Evolutionary conservation across 64 coral and sea anemone species (phyloP).

Genomic region (Astreopora myriophthalma): DNA sequence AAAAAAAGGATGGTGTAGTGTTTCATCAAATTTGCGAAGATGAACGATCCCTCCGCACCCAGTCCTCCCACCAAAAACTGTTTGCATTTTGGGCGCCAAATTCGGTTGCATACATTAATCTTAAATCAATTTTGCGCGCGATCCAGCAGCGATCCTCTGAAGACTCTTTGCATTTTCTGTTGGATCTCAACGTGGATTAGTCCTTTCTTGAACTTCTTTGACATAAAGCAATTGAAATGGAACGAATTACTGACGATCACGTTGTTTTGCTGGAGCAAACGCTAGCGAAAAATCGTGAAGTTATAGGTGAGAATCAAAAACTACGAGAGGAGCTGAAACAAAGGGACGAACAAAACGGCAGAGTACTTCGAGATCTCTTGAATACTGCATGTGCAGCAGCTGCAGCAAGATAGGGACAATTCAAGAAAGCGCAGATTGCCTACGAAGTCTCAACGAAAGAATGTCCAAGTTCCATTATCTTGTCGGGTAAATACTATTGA

Average conservation of each 20-base stretch:
- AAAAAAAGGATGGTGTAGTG: not conserved
- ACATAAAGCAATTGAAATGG: not conserved
- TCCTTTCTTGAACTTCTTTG: not conserved
- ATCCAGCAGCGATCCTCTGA: not conserved
- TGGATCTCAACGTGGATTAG: not conserved
- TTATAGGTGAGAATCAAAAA: not conserved
- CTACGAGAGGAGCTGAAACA: not conserved
- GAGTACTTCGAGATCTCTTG: not conserved
- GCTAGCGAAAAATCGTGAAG: not conserved
- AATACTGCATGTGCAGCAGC: too few species aligned
- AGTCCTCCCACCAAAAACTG: not conserved
- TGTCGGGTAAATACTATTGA: too few species aligned
- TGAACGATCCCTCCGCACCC: not conserved
- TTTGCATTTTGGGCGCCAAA: not conserved
- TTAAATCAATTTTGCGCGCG: not conserved
- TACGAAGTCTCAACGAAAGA: too few species aligned
- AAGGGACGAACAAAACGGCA: not conserved
- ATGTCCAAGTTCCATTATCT: too few species aligned
- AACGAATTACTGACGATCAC: not conserved
- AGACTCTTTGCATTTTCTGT: not conserved
- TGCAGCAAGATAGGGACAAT: too few species aligned
- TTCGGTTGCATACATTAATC: not conserved
- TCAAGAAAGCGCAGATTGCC: too few species aligned
- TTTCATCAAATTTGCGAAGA: not conserved
- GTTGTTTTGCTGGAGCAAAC: not conserved